Evolutionary conservation across 2,888 invertebrate species (phyloP).

Genomic region (Melanchra persicariae): DNA sequence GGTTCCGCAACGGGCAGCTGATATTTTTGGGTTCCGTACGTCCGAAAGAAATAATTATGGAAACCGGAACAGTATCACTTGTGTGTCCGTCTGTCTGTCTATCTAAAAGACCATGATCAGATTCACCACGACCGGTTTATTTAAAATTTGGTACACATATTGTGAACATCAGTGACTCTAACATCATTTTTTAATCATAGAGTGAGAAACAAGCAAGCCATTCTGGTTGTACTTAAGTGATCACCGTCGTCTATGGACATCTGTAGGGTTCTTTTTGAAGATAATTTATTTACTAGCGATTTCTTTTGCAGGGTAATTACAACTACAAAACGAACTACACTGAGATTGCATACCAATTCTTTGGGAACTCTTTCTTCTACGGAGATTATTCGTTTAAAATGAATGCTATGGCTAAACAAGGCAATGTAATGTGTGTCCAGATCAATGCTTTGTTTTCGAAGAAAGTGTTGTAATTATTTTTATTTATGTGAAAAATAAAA

Average conservation of each 20-base stretch:
- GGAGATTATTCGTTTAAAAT: conserved; percentile 56
- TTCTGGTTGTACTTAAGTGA: too few relatives aligned
- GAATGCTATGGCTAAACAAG: conserved; percentile 42
- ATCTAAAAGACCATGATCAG: too few relatives aligned
- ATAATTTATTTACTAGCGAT: background rate
- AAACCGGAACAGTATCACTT: too few relatives aligned
- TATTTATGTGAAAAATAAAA: background rate
- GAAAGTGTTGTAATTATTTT: background rate
- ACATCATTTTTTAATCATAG: too few relatives aligned
- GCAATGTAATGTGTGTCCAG: conserved; percentile 53
- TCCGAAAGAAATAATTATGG: too few relatives aligned
- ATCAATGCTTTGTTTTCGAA: conserved; percentile 44
- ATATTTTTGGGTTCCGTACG: background rate
- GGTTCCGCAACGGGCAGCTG: background rate
- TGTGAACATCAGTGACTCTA: too few relatives aligned
- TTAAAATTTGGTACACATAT: too few relatives aligned
- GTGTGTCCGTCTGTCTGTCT: too few relatives aligned
- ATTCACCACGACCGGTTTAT: too few relatives aligned
- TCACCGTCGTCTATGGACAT: too few relatives aligned
- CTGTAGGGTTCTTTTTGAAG: too few relatives aligned
- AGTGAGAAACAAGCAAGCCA: too few relatives aligned
- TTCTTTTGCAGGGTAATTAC: conserved; percentile 49
- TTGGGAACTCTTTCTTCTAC: conserved; percentile 59
- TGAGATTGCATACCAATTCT: conserved; percentile 31
- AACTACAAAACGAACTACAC: conserved; percentile 40